phyloP scores from a whole-genome alignment of 2,888 invertebrate genomes.

The Calliphora vomitoria region DNA sequence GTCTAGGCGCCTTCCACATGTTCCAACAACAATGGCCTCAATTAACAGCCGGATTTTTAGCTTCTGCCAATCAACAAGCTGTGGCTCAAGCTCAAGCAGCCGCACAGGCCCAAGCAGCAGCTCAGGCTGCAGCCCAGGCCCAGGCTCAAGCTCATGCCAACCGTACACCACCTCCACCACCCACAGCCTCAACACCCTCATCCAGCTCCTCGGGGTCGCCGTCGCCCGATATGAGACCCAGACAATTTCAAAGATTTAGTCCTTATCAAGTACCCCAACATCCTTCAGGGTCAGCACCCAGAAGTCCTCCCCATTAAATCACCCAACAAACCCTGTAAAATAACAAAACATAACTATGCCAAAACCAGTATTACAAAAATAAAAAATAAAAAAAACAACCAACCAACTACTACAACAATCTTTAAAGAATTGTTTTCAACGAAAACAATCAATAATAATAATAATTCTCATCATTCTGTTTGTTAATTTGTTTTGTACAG shows the following conservation, averaged over 20 bases:
- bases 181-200: conserved; percentile 82
- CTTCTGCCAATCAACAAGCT: conserved; percentile 82
- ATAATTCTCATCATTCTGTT: conserved; percentile 63
- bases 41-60: conserved; percentile 83
- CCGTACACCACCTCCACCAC: conserved; percentile 81
- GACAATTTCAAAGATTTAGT: conserved; percentile 83
- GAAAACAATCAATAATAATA: not conserved
- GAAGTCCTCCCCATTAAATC: conserved; percentile 81
- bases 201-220: conserved; percentile 84
- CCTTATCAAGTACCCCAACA: conserved; percentile 82
- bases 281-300: conserved; percentile 78
- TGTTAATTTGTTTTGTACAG: conserved; percentile 73
- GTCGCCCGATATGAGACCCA: conserved; percentile 83
- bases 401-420: conserved; percentile 30
- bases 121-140: conserved; percentile 73
- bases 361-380: conserved; percentile 73
- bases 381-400: conserved; percentile 11
- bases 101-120: conserved; percentile 79
- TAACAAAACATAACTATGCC: conserved; percentile 59
- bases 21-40: conserved; percentile 85
- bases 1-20: conserved; percentile 83
- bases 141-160: conserved; percentile 76
- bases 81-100: conserved; percentile 81
- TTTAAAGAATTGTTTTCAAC: conserved; percentile 21
- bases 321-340: not conserved